phyloP scores from a whole-genome alignment of 2,113 vertebrate species.

The Ahaetulla prasina region DNA sequence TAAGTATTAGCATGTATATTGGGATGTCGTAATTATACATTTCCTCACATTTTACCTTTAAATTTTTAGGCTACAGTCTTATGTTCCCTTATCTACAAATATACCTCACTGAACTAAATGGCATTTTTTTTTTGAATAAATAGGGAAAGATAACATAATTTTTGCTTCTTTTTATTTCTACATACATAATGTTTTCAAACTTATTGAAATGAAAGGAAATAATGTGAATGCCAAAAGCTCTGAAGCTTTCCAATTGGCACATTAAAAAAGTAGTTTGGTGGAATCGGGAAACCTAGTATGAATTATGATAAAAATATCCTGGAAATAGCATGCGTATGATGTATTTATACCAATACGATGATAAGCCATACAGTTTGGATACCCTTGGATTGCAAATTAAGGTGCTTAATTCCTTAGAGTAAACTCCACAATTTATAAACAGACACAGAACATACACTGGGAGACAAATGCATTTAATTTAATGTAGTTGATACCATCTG shows the following conservation, averaged over 20 bases:
- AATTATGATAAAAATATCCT: neutral
- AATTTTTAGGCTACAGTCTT: neutral
- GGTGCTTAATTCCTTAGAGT: neutral
- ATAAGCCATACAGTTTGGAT: neutral
- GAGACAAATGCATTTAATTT: neutral
- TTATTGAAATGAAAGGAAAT: neutral
- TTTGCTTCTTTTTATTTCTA: neutral
- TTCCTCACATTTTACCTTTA: neutral
- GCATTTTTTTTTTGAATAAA: neutral
- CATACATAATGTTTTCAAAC: neutral
- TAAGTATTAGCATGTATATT: neutral
- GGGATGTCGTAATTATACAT: neutral
- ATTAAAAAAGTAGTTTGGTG: neutral
- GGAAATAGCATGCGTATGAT: neutral
- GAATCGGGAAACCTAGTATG: neutral
- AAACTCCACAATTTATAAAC: neutral
- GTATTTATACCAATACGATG: neutral
- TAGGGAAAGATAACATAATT: neutral
- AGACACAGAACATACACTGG: neutral
- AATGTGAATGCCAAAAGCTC: neutral
- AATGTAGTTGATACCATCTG: neutral
- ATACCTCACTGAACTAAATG: neutral
- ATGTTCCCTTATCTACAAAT: neutral
- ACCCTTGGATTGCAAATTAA: slow-evolving; percentile 5
- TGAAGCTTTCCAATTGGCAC: neutral